Conservation (phyloP, 2,113 vertebrate species). For the Saccopteryx leptura region DNA sequence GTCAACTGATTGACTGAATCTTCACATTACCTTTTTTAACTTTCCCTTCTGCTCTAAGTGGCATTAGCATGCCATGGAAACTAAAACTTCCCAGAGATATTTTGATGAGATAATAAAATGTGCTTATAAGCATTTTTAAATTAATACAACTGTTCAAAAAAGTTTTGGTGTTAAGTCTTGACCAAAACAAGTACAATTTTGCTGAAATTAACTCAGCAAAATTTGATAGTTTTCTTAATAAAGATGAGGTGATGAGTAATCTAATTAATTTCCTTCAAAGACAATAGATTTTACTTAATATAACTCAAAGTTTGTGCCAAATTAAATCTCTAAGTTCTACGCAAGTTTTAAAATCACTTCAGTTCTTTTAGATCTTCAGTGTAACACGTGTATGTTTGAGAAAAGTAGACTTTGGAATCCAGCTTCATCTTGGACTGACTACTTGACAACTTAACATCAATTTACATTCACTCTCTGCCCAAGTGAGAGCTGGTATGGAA, state of each 20-base stretch:
- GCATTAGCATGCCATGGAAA: background rate
- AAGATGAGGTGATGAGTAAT: conserved; percentile 28
- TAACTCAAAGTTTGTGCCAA: background rate
- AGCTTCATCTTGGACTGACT: background rate
- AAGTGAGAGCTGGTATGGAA: background rate
- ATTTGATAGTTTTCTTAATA: conserved; percentile 45
- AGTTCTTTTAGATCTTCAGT: conserved; percentile 14
- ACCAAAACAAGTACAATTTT: conserved; percentile 64
- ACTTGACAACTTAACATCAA: background rate
- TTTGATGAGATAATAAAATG: conserved; percentile 59
- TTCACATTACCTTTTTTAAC: conserved; percentile 3
- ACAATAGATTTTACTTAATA: conserved; percentile 31
- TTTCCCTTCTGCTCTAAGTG: background rate
- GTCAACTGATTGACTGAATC: background rate
- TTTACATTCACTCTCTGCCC: background rate
- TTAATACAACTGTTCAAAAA: conserved; percentile 40
- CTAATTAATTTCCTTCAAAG: conserved; percentile 50
- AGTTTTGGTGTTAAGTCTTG: background rate
- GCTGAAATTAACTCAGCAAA: conserved; percentile 52
- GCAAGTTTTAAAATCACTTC: conserved; percentile 20
- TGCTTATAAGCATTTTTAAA: conserved; percentile 54
- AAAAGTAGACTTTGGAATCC: conserved; percentile 20
- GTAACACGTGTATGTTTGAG: conserved; percentile 26
- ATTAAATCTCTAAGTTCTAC: background rate
- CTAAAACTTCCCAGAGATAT: conserved; percentile 17